phyloP scores from a whole-genome alignment of 2,797 vertebrate species.

The Falco columbarius region DNA sequence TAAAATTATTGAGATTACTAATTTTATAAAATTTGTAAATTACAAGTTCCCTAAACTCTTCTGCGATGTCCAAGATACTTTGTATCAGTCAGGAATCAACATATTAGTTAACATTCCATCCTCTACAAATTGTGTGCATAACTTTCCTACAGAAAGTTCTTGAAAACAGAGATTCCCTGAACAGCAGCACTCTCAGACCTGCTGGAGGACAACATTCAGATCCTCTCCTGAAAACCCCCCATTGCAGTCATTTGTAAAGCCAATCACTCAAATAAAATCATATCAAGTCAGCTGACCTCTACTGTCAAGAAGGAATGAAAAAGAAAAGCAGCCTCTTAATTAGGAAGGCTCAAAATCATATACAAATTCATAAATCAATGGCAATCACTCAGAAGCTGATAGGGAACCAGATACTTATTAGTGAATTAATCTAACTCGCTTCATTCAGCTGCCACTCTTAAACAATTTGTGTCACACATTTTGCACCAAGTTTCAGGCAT shows the following conservation, averaged over 20 bases:
- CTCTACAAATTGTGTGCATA: neutral
- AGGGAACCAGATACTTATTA: neutral
- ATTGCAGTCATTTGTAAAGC: neutral
- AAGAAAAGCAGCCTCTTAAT: neutral
- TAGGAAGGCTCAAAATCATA: neutral
- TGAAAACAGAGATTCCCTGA: neutral
- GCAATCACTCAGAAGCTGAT: neutral
- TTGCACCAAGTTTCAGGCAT: neutral
- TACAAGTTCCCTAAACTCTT: neutral
- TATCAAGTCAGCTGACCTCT: neutral
- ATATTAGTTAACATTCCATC: neutral
- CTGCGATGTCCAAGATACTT: neutral
- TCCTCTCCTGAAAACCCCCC: neutral
- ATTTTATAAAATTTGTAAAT: neutral
- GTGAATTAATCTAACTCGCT: neutral
- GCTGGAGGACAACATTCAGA: neutral
- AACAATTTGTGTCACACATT: neutral
- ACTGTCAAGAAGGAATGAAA: neutral
- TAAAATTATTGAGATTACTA: neutral
- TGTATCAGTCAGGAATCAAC: neutral
- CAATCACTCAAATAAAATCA: neutral
- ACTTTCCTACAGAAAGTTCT: neutral
- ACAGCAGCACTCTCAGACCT: neutral
- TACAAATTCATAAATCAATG: neutral
- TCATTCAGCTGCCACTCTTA: neutral